These are phyloP conservation scores for Fistularia commersonii DNA, from an alignment of 2,797 vertebrate species.

Conservation along the genomic window DNA sequence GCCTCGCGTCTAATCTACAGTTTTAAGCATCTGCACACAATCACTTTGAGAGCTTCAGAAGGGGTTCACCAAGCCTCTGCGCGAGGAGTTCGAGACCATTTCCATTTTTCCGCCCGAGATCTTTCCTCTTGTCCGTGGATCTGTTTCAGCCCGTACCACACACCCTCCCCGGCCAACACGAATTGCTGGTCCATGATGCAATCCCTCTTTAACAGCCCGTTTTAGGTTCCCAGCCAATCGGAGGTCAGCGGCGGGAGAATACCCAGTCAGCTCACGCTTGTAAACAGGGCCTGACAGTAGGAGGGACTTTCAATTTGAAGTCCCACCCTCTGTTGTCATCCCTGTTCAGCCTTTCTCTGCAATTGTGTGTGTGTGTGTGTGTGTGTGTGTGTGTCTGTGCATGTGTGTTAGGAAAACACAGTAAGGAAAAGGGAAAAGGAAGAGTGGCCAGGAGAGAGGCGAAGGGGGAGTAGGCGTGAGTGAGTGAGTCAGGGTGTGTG, in stretches of 20 bases:
- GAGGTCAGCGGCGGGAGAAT: slow-evolving; percentile 44
- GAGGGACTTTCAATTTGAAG: slow-evolving; percentile 52
- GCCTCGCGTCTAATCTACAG: too few relatives aligned
- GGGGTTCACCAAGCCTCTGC: too few relatives aligned
- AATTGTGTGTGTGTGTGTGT: slow-evolving; percentile 3
- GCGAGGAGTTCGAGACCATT: too few relatives aligned
- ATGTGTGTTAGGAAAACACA: slow-evolving; percentile 15
- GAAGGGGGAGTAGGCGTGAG: slow-evolving; percentile 5
- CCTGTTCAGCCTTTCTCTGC: slow-evolving; percentile 11
- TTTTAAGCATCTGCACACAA: too few relatives aligned
- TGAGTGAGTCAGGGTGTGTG: slow-evolving; percentile 34
- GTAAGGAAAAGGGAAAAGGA: slow-evolving; percentile 36
- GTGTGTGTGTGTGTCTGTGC: slow-evolving; percentile 14
- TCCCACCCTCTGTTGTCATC: slow-evolving; percentile 62
- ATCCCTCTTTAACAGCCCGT: slow-evolving; percentile 52
- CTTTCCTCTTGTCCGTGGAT: not conserved
- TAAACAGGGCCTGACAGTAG: slow-evolving; percentile 56
- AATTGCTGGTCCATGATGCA: slow-evolving; percentile 74
- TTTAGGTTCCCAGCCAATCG: slow-evolving; percentile 60
- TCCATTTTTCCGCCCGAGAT: too few relatives aligned
- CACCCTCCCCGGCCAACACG: slow-evolving; percentile 39
- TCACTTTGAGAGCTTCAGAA: too few relatives aligned
- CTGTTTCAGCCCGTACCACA: slow-evolving; percentile 5
- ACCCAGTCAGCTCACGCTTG: slow-evolving; percentile 41
- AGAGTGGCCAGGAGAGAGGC: slow-evolving; percentile 20